A percentile compares a stretch with the other conserved stretches of the same genome.
These are phyloP conservation scores for Hyla sarda DNA, from an alignment of 2,113 vertebrate genomes.

Conservation along the genomic window DNA sequence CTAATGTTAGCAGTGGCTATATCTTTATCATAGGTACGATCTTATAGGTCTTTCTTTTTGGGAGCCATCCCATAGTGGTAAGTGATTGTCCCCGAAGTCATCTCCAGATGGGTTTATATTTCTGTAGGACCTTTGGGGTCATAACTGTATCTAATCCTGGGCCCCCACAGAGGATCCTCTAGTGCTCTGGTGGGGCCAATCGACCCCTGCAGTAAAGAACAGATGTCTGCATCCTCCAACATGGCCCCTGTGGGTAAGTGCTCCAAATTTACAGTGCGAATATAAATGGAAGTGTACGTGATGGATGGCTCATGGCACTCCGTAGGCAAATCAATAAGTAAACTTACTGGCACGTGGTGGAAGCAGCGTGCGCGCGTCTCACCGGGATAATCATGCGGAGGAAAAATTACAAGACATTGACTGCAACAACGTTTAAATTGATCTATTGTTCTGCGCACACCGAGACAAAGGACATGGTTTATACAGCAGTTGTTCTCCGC, in stretches of 20 bases:
- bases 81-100: too few species aligned
- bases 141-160: not conserved
- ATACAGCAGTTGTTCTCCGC: not conserved
- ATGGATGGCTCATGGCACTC: constrained; percentile 4
- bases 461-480: not conserved
- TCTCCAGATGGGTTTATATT: too few species aligned
- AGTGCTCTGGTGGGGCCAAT: not conserved
- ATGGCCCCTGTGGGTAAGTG: not conserved
- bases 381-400: constrained; percentile 14
- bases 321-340: constrained; percentile 23
- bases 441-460: constrained; percentile 17
- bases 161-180: not conserved
- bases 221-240: not conserved
- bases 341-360: constrained; percentile 9
- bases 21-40: too few species aligned
- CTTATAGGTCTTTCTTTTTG: too few species aligned
- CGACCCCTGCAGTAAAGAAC: not conserved
- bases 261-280: not conserved
- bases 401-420: constrained; percentile 32
- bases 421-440: constrained; percentile 33
- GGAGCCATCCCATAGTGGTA: too few species aligned
- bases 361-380: constrained; percentile 13
- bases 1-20: too few species aligned
- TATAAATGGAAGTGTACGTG: not conserved
- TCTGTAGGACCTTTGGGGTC: too few species aligned